Percentiles rank a stretch among this genome's conserved stretches.
Conservation (phyloP, 37 sponge, comb jelly and placozoan species). For the Aplysina aerophoba region DNA sequence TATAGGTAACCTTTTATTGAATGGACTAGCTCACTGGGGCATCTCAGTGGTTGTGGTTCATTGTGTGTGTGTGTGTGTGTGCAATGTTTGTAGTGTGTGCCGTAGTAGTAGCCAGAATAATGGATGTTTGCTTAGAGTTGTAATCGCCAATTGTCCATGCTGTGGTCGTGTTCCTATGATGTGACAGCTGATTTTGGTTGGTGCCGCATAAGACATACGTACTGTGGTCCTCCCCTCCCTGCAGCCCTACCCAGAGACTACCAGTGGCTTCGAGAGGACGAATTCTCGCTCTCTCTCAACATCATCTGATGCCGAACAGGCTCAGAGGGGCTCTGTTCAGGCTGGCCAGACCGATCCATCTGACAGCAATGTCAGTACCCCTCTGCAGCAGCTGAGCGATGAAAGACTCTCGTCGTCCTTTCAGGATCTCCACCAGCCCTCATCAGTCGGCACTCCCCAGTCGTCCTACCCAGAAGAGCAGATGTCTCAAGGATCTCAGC, state of each 20-base stretch:
- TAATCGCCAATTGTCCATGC: no score
- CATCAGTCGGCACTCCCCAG: not conserved
- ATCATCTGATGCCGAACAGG: conserved; percentile 1
- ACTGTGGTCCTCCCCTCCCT: not conserved
- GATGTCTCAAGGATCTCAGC: not conserved
- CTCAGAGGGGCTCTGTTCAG: not conserved
- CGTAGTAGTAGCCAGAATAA: no score
- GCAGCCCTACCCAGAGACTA: not conserved
- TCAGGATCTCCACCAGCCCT: conserved; percentile 18
- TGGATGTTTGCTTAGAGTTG: no score
- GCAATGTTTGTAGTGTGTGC: no score
- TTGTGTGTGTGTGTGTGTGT: no score
- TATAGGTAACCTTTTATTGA: no score
- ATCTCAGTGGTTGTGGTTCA: no score
- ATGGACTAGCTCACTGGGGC: no score
- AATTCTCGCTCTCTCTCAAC: conserved; percentile 14
- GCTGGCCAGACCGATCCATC: not conserved
- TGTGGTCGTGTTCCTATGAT: no score
- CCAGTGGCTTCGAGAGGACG: conserved; percentile 6
- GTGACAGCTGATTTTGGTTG: no score
- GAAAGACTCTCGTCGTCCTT: not conserved
- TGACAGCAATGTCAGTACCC: not conserved
- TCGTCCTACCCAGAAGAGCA: not conserved
- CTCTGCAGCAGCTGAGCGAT: conserved; percentile 5
- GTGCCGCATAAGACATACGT: no score